Evolutionary conservation across 1,140 invertebrate species (phyloP), one percentile per base, ranked within the genome.

Genomic region (Stegodyphus mimosarum): DNA sequence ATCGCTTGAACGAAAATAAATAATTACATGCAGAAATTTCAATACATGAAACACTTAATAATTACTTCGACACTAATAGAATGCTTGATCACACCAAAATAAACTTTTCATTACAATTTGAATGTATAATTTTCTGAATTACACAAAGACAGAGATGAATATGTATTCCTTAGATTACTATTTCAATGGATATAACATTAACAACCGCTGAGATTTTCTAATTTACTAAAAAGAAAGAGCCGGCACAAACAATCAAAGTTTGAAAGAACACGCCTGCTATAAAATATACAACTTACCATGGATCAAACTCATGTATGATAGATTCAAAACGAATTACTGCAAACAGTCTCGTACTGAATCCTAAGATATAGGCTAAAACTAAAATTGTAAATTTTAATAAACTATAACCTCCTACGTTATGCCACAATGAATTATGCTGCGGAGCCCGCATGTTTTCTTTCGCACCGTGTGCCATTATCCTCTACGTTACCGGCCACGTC

Each of bases 261-360:
- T 10, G 9, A 15, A 10, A 60, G 15, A 60, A 60, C 55, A 60
- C 15, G 55, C 15, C 9, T 10, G 9, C 15, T 10, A 60, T 60
- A 60, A 60, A 15, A 60, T 15, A 60, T 15, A 5, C 9, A 60
- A 2, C 94, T 93, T 93, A 98, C 97, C 98, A 99, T 90, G 99
- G 99, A 93, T 99, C 99, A 90, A 99, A 99, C 92, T 99, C 99
- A 91, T 99, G 99, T 90, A 99, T 99, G 89, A 99, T 99, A 92
- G 97, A 99, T 92, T 99, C 99, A 91, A 99, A 99, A 86, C 98
- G 94, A 89, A 99, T 99, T 71, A 99, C 98, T 87, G 99, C 98
- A 92, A 99, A 99, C 71, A 99, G 93, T 89, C 99, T 94, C 80
- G 97, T 98, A 66, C 97, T 95, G 91, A 99, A 99, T 87, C 98